phyloP scores from a whole-genome alignment of 2,888 invertebrate species.

The Hypena proboscidalis region DNA sequence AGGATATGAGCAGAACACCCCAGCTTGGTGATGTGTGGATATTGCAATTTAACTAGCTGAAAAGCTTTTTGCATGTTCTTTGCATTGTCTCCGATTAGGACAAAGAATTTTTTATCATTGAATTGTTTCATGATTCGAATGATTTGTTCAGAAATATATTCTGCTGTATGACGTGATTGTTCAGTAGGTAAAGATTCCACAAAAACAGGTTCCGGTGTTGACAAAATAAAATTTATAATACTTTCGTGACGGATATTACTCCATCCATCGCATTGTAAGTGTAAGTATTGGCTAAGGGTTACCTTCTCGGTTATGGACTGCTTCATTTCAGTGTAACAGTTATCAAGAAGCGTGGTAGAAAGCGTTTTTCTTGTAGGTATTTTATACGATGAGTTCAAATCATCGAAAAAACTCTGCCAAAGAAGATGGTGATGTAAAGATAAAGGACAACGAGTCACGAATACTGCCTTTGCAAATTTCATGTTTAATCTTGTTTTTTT shows the following conservation, averaged over 20 bases:
- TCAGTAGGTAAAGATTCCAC: conserved; percentile 15
- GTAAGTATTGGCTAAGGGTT: conserved; percentile 7
- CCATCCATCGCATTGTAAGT: conserved; percentile 20
- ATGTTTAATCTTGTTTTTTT: conserved; percentile 15
- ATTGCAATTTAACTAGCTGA: conserved; percentile 12
- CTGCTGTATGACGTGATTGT: conserved; percentile 16
- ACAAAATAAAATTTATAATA: conserved; percentile 20
- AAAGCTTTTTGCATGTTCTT: conserved; percentile 24
- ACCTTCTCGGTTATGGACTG: conserved; percentile 7
- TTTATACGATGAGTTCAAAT: conserved; percentile 10
- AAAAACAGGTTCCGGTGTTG: conserved; percentile 18
- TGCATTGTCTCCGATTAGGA: conserved; percentile 20
- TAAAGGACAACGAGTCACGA: conserved; percentile 8
- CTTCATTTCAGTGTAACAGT: conserved; percentile 9
- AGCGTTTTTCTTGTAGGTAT: conserved; percentile 13
- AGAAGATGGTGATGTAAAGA: conserved; percentile 8
- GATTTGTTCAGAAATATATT: conserved; percentile 14
- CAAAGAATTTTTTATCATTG: conserved; percentile 13
- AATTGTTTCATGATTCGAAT: conserved; percentile 15
- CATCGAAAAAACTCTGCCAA: conserved; percentile 11
- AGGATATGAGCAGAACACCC: conserved; percentile 14
- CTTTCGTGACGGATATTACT: conserved; percentile 17
- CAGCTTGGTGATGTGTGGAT: conserved; percentile 11
- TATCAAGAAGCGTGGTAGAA: conserved; percentile 11
- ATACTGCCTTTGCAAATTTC: conserved; percentile 13